phyloP scores from a whole-genome alignment of 2,113 vertebrate genomes.

The Platichthys stellatus region DNA sequence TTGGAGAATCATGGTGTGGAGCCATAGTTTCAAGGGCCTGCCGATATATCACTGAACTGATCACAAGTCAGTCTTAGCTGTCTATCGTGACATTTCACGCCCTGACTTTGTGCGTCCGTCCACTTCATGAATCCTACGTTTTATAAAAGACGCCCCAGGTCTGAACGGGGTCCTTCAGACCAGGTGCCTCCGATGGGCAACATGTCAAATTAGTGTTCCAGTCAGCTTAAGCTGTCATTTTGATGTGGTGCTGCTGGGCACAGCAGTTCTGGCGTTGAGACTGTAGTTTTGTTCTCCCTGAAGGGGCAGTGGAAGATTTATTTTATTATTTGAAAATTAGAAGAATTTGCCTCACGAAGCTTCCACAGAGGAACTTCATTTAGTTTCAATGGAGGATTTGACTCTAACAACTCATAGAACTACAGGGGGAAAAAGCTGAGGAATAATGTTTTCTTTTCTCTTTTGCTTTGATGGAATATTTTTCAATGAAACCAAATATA shows the following conservation, averaged over 20 bases:
- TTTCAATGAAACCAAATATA: not conserved
- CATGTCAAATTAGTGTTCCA: conserved; percentile 21
- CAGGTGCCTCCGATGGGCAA: not conserved
- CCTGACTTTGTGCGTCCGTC: too few relatives aligned
- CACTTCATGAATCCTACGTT: too few relatives aligned
- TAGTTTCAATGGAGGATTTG: conserved; percentile 37
- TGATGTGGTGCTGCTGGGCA: conserved; percentile 16
- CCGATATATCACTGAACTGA: too few relatives aligned
- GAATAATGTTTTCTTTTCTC: conserved; percentile 9
- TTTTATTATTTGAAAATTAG: conserved; percentile 24
- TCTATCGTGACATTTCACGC: too few relatives aligned
- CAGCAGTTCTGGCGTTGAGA: conserved; percentile 9
- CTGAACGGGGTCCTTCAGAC: not conserved
- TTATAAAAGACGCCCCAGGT: too few relatives aligned
- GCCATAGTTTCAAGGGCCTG: too few relatives aligned
- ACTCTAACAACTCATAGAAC: conserved; percentile 11
- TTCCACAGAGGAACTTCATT: conserved; percentile 45
- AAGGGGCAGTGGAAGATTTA: conserved; percentile 17
- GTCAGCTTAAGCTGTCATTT: conserved; percentile 19
- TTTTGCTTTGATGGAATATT: not conserved
- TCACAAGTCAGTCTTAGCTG: too few relatives aligned
- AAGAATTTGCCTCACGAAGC: conserved; percentile 29
- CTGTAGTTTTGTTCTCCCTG: conserved; percentile 31
- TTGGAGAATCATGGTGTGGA: too few relatives aligned
- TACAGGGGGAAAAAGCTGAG: conserved; percentile 8